Evolutionary conservation across 2,797 vertebrate species (phyloP), one percentile per base, ranked within the genome.

Genomic region (Eulemur mongoz): DNA sequence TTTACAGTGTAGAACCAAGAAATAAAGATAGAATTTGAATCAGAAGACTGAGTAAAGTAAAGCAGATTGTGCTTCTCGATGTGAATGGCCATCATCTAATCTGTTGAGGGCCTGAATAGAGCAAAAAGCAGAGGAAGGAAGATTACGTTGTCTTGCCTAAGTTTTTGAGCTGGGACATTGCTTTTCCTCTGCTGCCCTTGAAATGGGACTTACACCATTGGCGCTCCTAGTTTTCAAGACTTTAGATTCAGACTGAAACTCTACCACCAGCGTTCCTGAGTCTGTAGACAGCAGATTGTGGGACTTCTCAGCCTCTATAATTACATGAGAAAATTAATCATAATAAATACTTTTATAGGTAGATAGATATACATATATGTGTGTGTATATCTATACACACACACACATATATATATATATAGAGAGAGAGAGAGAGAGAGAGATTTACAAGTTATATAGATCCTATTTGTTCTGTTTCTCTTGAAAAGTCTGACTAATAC

Each of bases 1-100:
- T 43, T 92, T 38, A 89, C 7, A 50, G 1, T 38, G 83, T 20
- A 70, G n/a, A 61, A 32, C 17, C 7, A 52, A 69, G 6, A 22
- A 69, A 83, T 59, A 48, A 50, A n/a, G 6, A 20, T 12, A 18
- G 20, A 17, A 57, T 65, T 48, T 65, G 40, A 32, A 50, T 40
- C 9, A 2, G 25, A 43, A 73, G 20, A 57, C 5, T 15, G 15
- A 89, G 10, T 23, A 30, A 50, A 85, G 23, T 30, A 30, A 50
- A 76, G 23, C 4, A 76, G 52, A 45, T 14, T 30, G 2, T 30
- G 5, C 4, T 59, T 7, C n/a, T 25, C 2, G 3, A 0, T 15
- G 11, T 35, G 76, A 4, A 11, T 45, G 45, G 12, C 7, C 4
- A 20, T 11, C 15, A 30, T 35, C 25, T 27, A 48, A 1, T 65